These are phyloP conservation scores for Ypsolopha scabrella DNA, from an alignment of 2,888 invertebrate genomes.

Conservation along the genomic window DNA sequence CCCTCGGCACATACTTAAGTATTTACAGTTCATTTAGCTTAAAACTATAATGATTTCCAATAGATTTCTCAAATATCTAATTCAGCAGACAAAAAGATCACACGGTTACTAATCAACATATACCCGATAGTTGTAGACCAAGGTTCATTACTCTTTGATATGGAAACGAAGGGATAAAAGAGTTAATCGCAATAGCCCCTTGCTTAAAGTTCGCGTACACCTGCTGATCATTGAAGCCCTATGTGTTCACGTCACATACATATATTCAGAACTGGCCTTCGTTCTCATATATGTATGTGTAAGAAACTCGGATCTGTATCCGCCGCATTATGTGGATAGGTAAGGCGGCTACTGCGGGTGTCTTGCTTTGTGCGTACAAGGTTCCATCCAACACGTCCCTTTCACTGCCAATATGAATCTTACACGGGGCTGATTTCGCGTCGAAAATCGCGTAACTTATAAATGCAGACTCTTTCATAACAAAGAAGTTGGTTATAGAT, in stretches of 20 bases:
- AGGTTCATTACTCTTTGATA: constrained; percentile 70
- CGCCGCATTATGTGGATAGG: constrained; percentile 65
- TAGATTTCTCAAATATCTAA: too few relatives aligned
- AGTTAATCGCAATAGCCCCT: constrained; percentile 69
- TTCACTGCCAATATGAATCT: constrained; percentile 59
- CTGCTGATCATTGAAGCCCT: constrained; percentile 70
- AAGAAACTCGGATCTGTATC: constrained; percentile 66
- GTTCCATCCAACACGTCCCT: constrained; percentile 48
- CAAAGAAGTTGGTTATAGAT: constrained; percentile 40
- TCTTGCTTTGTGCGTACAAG: constrained; percentile 50
- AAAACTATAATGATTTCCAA: too few relatives aligned
- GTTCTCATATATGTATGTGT: constrained; percentile 48
- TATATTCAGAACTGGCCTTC: constrained; percentile 62
- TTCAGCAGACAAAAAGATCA: constrained; percentile 30
- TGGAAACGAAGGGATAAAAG: constrained; percentile 69
- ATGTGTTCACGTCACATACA: constrained; percentile 64
- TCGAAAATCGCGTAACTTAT: constrained; percentile 40
- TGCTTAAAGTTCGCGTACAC: constrained; percentile 64
- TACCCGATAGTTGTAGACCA: constrained; percentile 58
- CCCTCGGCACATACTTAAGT: too few relatives aligned
- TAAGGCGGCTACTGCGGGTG: constrained; percentile 63
- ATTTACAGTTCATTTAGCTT: too few relatives aligned
- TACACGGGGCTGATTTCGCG: constrained; percentile 37
- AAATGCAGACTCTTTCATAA: constrained; percentile 38
- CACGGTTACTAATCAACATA: constrained; percentile 55